Evolutionary conservation across 2,113 vertebrate species (phyloP).

Genomic region (Sturnus vulgaris): DNA sequence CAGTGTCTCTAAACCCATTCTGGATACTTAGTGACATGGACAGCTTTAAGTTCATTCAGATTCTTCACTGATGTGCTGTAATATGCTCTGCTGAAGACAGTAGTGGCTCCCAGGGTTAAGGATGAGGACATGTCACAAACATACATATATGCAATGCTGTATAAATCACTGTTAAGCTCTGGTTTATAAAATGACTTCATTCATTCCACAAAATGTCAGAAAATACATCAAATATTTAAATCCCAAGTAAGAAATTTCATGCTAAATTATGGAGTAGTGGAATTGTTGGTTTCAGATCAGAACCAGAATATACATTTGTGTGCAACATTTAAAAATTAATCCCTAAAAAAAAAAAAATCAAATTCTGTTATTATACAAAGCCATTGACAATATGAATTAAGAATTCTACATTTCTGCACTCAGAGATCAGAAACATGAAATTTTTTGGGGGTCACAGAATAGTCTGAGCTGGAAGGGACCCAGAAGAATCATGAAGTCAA

Average conservation of each 20-base stretch:
- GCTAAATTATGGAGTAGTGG: neutral
- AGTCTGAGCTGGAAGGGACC: neutral
- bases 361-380: neutral
- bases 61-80: neutral
- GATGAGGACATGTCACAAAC: neutral
- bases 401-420: neutral
- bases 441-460: neutral
- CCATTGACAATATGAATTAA: neutral
- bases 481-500: neutral
- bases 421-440: neutral
- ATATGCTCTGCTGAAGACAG: neutral
- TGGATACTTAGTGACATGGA: neutral
- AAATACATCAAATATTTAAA: neutral
- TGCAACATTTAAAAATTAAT: neutral
- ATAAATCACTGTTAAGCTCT: neutral
- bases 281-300: neutral
- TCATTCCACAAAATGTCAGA: neutral
- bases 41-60: neutral
- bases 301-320: neutral
- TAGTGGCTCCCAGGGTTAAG: neutral
- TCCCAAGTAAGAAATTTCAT: neutral
- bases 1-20: neutral
- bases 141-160: neutral
- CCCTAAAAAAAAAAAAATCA: neutral
- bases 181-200: neutral